A percentile compares a stretch with the other conserved stretches of the same genome.
phyloP scores from a whole-genome alignment of 2,113 vertebrate species.

The Pycnonotus jocosus region DNA sequence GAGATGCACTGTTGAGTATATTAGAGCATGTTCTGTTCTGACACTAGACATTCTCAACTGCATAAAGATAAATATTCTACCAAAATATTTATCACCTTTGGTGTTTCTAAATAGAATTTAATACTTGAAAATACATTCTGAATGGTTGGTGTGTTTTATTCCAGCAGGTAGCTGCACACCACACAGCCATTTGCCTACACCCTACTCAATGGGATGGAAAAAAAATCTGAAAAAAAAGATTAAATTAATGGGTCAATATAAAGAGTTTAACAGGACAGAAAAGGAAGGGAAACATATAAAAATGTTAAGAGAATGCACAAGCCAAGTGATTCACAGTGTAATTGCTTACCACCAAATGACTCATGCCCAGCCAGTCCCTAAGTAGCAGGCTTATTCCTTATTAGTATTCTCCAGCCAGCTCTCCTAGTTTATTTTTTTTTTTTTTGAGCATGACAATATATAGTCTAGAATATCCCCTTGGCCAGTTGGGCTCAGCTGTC shows the following conservation, averaged over 20 bases:
- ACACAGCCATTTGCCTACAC: not conserved
- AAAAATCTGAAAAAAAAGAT: not conserved
- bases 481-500: not conserved
- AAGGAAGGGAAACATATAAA: not conserved
- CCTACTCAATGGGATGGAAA: not conserved
- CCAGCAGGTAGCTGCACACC: not conserved
- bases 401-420: not conserved
- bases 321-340: rapidly evolving
- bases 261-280: not conserved
- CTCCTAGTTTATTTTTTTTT: not conserved
- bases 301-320: not conserved
- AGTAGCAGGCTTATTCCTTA: not conserved
- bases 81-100: not conserved
- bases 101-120: not conserved
- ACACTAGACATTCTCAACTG: not conserved
- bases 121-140: not conserved
- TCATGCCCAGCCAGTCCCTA: not conserved
- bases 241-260: not conserved
- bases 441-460: not conserved
- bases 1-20: too few relatives aligned
- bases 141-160: not conserved
- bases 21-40: not conserved
- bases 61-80: not conserved
- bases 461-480: not conserved
- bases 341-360: not conserved